Percentiles rank a stretch among this genome's conserved stretches.
phyloP scores from a whole-genome alignment of 2,113 vertebrate genomes.

The Tauraco erythrolophus region DNA sequence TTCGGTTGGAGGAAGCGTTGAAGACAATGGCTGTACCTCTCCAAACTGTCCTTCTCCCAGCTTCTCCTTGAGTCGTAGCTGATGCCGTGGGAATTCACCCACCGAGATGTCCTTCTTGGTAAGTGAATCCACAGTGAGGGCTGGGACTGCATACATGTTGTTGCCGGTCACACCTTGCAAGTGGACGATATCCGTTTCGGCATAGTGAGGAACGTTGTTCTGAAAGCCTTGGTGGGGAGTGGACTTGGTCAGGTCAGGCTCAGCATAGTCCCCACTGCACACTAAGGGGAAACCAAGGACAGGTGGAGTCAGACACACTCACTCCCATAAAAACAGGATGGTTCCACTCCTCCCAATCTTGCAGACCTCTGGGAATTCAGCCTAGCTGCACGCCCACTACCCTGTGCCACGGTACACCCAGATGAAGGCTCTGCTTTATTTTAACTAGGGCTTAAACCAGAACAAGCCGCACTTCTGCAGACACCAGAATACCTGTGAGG shows the following conservation, averaged over 20 bases:
- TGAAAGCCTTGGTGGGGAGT: conserved; percentile 71
- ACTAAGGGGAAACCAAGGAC: not conserved
- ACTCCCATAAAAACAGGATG: rapidly evolving
- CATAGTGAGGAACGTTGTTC: conserved; percentile 55
- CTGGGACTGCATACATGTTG: conserved; percentile 61
- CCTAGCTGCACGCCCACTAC: rapidly evolving
- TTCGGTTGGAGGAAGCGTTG: not conserved
- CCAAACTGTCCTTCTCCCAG: conserved; percentile 68
- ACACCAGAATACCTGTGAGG: not conserved
- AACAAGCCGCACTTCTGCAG: not conserved
- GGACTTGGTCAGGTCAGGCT: conserved; percentile 63
- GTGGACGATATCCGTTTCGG: conserved; percentile 46
- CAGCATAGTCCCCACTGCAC: conserved; percentile 64
- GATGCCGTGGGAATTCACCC: conserved; percentile 61
- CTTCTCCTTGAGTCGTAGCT: conserved; percentile 67
- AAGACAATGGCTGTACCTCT: conserved; percentile 24
- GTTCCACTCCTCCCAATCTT: not conserved
- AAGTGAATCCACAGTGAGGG: conserved; percentile 60
- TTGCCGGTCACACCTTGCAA: conserved; percentile 54
- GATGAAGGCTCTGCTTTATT: not conserved
- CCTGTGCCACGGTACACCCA: not conserved
- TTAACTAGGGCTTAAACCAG: not conserved
- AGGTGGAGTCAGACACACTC: not conserved
- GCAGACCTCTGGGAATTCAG: not conserved
- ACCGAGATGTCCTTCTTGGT: conserved; percentile 70